Evolutionary conservation across 2,797 vertebrate species (phyloP), one percentile per base, ranked within the genome.

Genomic region (Diglossa cyanea): DNA sequence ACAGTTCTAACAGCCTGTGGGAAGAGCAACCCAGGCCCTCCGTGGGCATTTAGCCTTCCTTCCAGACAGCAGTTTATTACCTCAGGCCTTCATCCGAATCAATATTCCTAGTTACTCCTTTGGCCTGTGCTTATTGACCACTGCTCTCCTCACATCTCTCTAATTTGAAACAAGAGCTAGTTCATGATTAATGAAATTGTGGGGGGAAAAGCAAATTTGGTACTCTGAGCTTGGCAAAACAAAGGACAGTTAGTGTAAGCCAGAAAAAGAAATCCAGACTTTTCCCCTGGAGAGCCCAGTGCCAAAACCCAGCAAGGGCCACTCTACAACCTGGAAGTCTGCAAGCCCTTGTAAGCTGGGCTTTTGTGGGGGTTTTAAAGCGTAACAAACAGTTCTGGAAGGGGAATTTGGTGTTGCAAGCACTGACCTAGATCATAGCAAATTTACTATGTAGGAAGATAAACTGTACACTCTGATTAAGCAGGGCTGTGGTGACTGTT

Each of bases 371-470:
- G 12, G 1, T 25, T 44, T 75, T 28, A 42, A 53, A 79, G 68
- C 62, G 40, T 24, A 39, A 39, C 68, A 65, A 91, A 86, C 25
- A 74, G 18, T 39, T 75, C 80, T 17, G 19, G 44, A 62, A 79
- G 60, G 58, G 66, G 63, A 76, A 44, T 30, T 61, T 17, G 62
- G 65, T 61, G 83, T 75, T 51, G 0, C 58, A 86, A 78, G 77
- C 80, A 73, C 86, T 86, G 88, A 92, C 91, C 92, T 90, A 86
- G 92, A 90, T 94, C 83, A 73, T 12, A 72, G 78, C 66, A 54
- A 94, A 91, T 70, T 84, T 39, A 54, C 63, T 31, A 2, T 33
- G 81, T 19, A 45, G 53, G 74, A 93, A 92, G 89, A 42, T 33
- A 62, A 94, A 54, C 80, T 92, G 86, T 92, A 87, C 55, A 24